Evolutionary conservation across 2,888 invertebrate genomes (phyloP), one percentile per base, ranked within the genome.

Genomic region (Coleophora deauratella): DNA sequence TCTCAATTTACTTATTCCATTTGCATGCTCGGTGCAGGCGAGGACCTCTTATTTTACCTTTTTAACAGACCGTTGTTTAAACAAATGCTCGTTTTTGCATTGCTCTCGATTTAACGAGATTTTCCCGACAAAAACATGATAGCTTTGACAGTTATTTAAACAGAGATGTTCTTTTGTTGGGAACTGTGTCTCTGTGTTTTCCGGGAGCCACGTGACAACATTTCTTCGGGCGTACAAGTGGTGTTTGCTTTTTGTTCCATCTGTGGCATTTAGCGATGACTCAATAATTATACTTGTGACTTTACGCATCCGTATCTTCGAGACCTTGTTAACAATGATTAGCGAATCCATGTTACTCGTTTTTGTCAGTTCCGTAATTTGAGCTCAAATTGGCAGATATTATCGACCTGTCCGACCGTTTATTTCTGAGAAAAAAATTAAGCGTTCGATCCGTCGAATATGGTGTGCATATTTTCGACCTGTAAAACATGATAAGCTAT

Each of bases 131-230:
- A 65, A 69, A 66, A 63, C 59, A 66, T 54, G 66, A 76, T 62
- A 61, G 59, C 65, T 71, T 61, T 68, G 72, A 71, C 75, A 68
- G 71, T 72, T 77, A 70, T 68, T 72, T 73, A 72, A 75, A 69
- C 65, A 71, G 62, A 64, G 60, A 56, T 58, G 61, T 62, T 60
- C 58, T 63, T 64, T 61, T 57, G 55, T 51, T 44, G 51, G 46
- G 47, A 56, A 56, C 51, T 57, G 50, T 56, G 21, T 21, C 21
- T 21, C 56, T 60, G 52, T 54, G 45, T 59, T 61, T 57, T 52
- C 31, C 35, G 44, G 47, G 36, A 41, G 41, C 44, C 59, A 66
- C 59, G 59, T 62, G 62, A 62, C 21, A 21, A 4, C 6, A 21
- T 21, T 6, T 21, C 21, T 21, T 21, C 6, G 59, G 62, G 65